phyloP scores from a whole-genome alignment of 1,140 invertebrate species.

The Panonychus citri region DNA sequence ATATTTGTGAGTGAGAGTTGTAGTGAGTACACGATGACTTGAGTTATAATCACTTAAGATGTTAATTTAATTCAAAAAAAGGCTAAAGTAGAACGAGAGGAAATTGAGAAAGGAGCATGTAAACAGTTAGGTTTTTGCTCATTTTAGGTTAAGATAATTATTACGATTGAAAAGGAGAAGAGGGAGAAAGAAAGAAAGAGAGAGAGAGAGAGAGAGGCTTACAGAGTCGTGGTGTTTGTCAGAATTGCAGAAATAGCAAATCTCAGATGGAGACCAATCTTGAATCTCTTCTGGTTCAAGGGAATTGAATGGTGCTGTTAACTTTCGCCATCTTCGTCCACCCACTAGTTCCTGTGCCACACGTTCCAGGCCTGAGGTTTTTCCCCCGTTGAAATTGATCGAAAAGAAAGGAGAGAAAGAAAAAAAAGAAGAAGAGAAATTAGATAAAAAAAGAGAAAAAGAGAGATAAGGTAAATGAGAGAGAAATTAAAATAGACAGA shows the following conservation, averaged over 20 bases:
- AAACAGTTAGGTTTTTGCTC: too few species aligned
- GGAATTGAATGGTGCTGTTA: slow-evolving; percentile 35
- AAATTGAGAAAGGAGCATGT: too few species aligned
- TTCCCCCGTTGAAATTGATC: too few species aligned
- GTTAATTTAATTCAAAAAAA: too few species aligned
- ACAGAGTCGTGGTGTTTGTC: slow-evolving; percentile 19
- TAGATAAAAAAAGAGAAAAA: background rate
- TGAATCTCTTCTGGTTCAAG: slow-evolving; percentile 16
- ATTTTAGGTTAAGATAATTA: too few species aligned
- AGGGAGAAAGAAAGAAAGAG: background rate
- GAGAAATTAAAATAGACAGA: background rate
- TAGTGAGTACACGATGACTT: too few species aligned
- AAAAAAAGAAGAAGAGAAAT: background rate
- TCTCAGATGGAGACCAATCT: slow-evolving; percentile 60
- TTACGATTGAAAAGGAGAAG: background rate
- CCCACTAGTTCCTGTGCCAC: slow-evolving; percentile 86
- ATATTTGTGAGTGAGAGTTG: too few species aligned
- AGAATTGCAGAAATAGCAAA: slow-evolving; percentile 67
- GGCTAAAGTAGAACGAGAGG: too few species aligned
- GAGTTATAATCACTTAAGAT: too few species aligned
- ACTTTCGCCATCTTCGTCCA: slow-evolving; percentile 72
- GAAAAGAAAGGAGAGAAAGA: too few species aligned
- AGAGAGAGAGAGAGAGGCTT: background rate
- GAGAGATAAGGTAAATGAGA: background rate
- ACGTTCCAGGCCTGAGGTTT: slow-evolving; percentile 63